Evolutionary conservation across 2,888 invertebrate species (phyloP), one percentile per base, ranked within the genome.

Genomic region (Watsonalla cultraria): DNA sequence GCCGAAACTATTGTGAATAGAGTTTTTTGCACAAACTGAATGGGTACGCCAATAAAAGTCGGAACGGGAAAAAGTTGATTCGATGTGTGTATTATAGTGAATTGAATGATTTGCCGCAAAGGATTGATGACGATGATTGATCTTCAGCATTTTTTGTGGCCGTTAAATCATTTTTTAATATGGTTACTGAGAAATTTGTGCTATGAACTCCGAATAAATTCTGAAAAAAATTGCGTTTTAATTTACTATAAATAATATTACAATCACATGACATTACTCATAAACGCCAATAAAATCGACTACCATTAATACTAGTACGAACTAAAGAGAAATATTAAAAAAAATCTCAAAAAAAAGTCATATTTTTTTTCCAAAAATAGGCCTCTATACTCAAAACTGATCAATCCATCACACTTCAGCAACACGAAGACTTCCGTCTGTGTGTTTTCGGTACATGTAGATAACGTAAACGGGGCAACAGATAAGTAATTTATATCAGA

Each of bases 381-480:
- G 39, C 14, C 13, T 35, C 9, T n/a, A n/a, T 13, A 5, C 11
- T 13, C 37, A 47, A 33, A 35, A 39, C 14, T 24, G 13, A 11
- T 45, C 58, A 60, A 73, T 76, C 72, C 66, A 70, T 69, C 70
- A 66, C 47, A 58, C 54, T 57, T 55, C 54, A 54, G 52, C 55
- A 57, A 53, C 37, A 56, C 52, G 57, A 54, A 60, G 56, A 74
- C 76, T 80, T 80, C 79, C 80, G 78, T 72, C 79, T 78, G 72
- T 74, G 65, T 69, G 72, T 80, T 82, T 77, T 80, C 60, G 76
- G 74, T 67, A 54, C 52, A 42, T 24, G 24, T 11, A 74, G 85
- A 86, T 86, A 84, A 80, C 70, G 59, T 57, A 78, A 78, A 68
- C 76, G 72, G 77, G 76, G 61, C 74, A 72, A 72, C 57, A 72